These are phyloP conservation scores for Caloenas nicobarica DNA, from an alignment of 2,113 vertebrate genomes.

Conservation along the genomic window DNA sequence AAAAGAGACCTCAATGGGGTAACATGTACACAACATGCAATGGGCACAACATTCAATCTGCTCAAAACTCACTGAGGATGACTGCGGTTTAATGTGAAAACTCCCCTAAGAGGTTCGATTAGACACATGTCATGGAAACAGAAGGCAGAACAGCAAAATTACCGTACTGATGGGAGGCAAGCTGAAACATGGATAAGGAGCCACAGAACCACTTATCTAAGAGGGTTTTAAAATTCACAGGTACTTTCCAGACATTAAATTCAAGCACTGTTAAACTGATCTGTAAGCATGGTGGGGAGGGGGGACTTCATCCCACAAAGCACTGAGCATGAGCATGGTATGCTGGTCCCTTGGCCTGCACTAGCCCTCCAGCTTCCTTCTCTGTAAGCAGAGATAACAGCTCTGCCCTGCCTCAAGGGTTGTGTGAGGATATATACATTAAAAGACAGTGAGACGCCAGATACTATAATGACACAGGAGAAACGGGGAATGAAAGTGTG, in stretches of 20 bases:
- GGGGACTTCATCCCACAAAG: background rate
- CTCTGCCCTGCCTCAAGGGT: background rate
- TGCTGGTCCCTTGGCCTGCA: background rate
- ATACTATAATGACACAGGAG: background rate
- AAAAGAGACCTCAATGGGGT: background rate
- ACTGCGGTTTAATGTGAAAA: background rate
- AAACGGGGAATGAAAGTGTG: background rate
- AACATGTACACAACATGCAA: background rate
- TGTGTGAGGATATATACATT: slow-evolving; percentile 6
- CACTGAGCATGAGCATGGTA: background rate
- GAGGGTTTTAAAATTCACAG: background rate
- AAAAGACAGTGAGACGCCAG: background rate
- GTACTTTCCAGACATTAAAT: background rate
- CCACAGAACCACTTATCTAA: background rate
- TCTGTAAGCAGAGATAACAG: background rate
- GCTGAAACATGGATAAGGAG: background rate
- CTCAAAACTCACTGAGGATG: background rate
- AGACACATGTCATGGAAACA: background rate
- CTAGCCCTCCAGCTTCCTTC: background rate
- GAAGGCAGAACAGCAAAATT: background rate
- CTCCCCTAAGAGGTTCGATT: background rate
- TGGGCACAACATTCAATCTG: background rate
- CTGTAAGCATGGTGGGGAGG: background rate
- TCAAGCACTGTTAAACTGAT: background rate
- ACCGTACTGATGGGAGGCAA: background rate